A percentile compares a stretch with the other conserved stretches of the same genome.
Evolutionary conservation across 2,797 vertebrate genomes (phyloP).

Genomic region (Mallotus villosus): DNA sequence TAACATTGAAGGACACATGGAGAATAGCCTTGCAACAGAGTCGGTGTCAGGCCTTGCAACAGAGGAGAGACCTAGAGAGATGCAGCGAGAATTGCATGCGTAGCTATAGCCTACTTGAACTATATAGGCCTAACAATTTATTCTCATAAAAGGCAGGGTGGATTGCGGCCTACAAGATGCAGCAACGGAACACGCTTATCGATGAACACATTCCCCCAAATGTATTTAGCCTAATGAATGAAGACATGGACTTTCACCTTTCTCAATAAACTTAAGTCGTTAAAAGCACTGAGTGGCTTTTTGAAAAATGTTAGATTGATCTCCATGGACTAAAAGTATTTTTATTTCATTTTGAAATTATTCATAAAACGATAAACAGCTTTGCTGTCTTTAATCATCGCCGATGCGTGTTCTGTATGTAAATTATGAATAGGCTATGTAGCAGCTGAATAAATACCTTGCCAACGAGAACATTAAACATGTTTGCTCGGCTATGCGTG

Average conservation of each 20-base stretch:
- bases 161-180: no score
- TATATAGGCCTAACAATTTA: no score
- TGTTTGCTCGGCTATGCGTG: constrained; percentile 68
- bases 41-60: neutral
- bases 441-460: constrained; percentile 77
- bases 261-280: no score
- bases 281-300: no score
- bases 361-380: neutral
- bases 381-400: constrained; percentile 18
- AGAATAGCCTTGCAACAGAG: neutral
- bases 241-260: neutral
- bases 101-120: no score
- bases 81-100: no score
- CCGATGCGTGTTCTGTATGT: neutral
- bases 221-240: neutral
- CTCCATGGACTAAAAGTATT: neutral
- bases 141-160: no score
- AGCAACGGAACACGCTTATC: no score
- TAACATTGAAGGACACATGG: constrained; percentile 37
- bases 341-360: neutral
- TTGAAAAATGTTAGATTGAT: neutral
- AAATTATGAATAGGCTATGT: constrained; percentile 4
- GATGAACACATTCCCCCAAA: neutral
- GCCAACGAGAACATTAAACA: constrained; percentile 54
- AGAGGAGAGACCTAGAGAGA: neutral